phyloP scores from a whole-genome alignment of 2,888 invertebrate species.

The Thumatha senex region DNA sequence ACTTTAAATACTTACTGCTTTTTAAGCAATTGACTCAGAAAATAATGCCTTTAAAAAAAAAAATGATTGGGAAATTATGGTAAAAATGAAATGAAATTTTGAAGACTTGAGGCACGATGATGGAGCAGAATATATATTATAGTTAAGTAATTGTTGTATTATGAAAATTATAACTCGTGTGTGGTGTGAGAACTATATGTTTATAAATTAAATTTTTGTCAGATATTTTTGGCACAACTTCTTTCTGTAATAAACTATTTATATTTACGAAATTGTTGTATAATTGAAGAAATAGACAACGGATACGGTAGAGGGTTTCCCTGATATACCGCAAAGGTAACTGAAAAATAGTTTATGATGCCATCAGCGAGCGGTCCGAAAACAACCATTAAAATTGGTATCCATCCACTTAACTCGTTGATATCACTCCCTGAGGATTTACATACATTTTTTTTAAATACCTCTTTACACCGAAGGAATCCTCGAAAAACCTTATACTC shows the following conservation, averaged over 20 bases:
- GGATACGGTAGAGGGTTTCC: no score
- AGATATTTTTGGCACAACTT: constrained; percentile 8
- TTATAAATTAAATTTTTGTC: not conserved
- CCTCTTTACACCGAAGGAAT: no score
- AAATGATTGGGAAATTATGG: not conserved
- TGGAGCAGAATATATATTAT: not conserved
- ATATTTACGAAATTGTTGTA: not conserved
- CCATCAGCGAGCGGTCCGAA: no score
- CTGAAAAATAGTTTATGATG: no score
- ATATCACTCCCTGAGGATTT: no score
- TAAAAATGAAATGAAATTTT: not conserved
- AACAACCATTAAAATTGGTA: no score
- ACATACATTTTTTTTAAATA: no score
- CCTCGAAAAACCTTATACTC: no score
- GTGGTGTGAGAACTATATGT: not conserved
- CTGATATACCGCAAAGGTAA: no score
- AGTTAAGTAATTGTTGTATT: not conserved
- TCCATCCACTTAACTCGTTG: no score
- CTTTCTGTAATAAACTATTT: not conserved
- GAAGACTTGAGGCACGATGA: not conserved
- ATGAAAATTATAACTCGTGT: not conserved
- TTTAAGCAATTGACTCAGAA: constrained; percentile 13
- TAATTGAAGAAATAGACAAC: no score
- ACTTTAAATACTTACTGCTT: constrained; percentile 8
- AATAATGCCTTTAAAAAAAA: not conserved